These are phyloP conservation scores for Crotophaga sulcirostris DNA, from an alignment of 2,113 vertebrate genomes.

Conservation along the genomic window DNA sequence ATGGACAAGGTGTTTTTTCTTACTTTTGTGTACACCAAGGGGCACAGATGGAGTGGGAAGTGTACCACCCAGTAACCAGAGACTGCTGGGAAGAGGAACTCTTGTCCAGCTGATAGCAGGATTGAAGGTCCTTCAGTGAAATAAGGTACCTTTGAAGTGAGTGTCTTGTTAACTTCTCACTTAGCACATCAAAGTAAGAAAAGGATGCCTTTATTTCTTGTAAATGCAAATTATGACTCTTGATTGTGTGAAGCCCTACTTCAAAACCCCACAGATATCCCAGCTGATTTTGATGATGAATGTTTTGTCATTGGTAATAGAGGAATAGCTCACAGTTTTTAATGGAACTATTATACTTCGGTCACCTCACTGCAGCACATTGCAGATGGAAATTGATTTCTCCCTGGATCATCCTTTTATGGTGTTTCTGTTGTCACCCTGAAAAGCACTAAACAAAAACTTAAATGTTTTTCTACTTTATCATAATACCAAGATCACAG, in stretches of 20 bases:
- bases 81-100: neutral
- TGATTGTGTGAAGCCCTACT: neutral
- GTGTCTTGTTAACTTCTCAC: constrained; percentile 23
- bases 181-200: constrained; percentile 45
- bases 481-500: neutral
- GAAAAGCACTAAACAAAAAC: neutral
- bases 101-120: neutral
- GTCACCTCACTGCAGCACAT: constrained; percentile 4
- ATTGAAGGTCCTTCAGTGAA: constrained; percentile 27
- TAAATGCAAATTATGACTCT: constrained; percentile 8
- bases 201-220: constrained; percentile 12
- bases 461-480: neutral
- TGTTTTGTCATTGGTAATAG: neutral
- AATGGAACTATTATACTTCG: neutral
- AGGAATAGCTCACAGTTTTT: neutral
- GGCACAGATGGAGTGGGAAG: neutral
- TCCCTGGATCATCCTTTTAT: constrained; percentile 5
- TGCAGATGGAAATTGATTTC: neutral
- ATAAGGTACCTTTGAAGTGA: constrained; percentile 34
- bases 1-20: neutral
- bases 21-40: neutral
- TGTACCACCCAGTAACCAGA: neutral
- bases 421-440: neutral
- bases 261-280: constrained; percentile 19
- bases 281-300: constrained; percentile 1